Conservation (phyloP, 2,888 invertebrate species). For the Meghimatium bilineatum region DNA sequence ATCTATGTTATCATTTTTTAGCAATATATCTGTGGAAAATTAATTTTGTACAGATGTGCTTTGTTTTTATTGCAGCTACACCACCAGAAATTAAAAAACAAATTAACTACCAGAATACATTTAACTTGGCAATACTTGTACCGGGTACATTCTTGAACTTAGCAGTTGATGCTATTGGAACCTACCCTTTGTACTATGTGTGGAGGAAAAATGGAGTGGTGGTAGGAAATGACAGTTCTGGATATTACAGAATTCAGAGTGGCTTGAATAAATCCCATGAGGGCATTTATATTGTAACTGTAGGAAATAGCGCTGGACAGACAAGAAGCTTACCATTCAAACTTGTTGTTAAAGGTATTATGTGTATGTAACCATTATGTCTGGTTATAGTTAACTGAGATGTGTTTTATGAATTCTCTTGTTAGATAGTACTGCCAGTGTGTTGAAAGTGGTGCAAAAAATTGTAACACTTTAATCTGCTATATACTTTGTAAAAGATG, state of each 20-base stretch:
- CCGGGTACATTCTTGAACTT: neutral
- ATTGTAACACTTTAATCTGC: too few species aligned
- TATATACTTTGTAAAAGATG: too few species aligned
- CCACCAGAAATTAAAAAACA: conserved; percentile 25
- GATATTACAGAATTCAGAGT: neutral
- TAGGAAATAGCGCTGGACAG: conserved; percentile 34
- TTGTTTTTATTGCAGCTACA: neutral
- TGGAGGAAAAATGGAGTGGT: conserved; percentile 36
- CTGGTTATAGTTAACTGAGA: too few species aligned
- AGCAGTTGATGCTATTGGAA: conserved; percentile 20
- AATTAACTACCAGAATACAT: neutral
- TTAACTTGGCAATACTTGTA: neutral
- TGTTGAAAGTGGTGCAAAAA: too few species aligned
- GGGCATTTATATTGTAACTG: conserved; percentile 33
- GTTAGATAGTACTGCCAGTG: too few species aligned
- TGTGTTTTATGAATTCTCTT: too few species aligned
- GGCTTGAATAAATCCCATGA: conserved; percentile 4
- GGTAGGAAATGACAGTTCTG: conserved; percentile 10
- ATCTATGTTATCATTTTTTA: neutral
- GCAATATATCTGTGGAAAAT: neutral
- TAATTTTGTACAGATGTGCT: neutral
- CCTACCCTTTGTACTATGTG: neutral
- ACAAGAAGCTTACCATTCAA: conserved; percentile 33
- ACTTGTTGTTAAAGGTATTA: conserved; percentile 37
- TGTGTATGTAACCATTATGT: neutral